Base-by-base conservation (phyloP, 1,140 invertebrate species). In the Cydia splendana region DNA sequence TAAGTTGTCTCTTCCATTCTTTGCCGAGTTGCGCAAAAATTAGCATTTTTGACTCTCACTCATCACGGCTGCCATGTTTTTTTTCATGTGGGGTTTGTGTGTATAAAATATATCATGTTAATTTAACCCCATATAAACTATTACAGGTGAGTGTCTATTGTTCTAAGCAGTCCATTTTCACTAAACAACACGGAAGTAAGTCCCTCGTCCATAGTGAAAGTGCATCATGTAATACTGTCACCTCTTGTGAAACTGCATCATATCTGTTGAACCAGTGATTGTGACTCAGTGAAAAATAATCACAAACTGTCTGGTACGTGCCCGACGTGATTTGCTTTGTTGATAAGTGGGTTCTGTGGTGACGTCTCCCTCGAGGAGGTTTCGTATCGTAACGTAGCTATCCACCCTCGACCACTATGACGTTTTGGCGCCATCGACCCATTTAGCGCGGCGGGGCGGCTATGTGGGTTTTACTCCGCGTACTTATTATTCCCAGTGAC, bases 351-450 rank as follows among this genome's bases (percentile, higher is more conserved):
- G 30, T n/a, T 71, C 6, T 15, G 67, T 12, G 12, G 67, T 45
- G 67, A 71, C 67, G 67, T 71, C 3, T 15, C 34, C 30, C 1
- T 30, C 30, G 65, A 71, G 34, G 57, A 77, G 78, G 30, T 71
- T 80, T 65, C 65, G 34, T 38, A 38, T 42, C 67, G n/a, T 18
- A 71, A 71, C 34, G 34, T 42, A 42, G 30, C 38, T 4, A 81
- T 82, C 77, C 78, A 85, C 88, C 86, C 82, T 89, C 80, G 75
- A 30, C 81, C 78, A 77, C 79, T 79, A 79, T 92, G 90, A 91
- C 89, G 90, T 92, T 91, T 93, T 93, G 89, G 89, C 90, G 91
- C 91, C 91, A 93, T 93, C 91, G 91, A 92, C 91, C 91, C 90
- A 92, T 89, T 90, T 92, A 90, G 88, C 86, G 76, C 77, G 42